Conservation (phyloP, 2,797 vertebrate genomes). For the Geotrypetes seraphini region DNA sequence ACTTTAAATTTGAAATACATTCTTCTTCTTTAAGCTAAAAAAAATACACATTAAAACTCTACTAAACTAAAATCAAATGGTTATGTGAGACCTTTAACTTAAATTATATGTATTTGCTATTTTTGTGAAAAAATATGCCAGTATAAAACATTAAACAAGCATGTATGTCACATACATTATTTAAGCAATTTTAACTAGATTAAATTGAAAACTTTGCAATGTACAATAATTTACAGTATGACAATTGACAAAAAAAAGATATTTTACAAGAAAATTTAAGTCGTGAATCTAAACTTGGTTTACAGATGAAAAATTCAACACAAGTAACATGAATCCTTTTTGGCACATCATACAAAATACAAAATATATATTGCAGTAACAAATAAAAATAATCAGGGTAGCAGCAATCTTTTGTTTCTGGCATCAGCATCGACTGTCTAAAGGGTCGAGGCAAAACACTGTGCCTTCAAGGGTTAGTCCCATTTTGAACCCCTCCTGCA, state of each 20-base stretch:
- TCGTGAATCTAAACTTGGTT: constrained; percentile 12
- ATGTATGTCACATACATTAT: constrained; percentile 5
- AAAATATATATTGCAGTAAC: constrained; percentile 5
- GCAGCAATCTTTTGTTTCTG: constrained; percentile 34
- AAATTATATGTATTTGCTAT: no score
- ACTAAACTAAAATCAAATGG: constrained; percentile 7
- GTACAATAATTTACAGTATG: background rate
- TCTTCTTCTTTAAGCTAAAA: background rate
- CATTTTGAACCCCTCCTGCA: constrained; percentile 99
- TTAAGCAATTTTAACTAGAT: constrained; percentile 10
- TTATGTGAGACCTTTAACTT: background rate
- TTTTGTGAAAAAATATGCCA: no score
- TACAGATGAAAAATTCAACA: constrained; percentile 33
- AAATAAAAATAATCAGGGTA: constrained; percentile 10
- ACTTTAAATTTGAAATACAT: background rate
- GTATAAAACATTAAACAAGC: constrained; percentile 8
- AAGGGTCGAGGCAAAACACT: constrained; percentile 89
- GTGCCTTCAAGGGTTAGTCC: constrained; percentile 97
- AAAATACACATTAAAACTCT: background rate
- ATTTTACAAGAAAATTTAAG: constrained; percentile 28
- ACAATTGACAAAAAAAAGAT: constrained; percentile 14
- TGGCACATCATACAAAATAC: constrained; percentile 33
- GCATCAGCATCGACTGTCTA: constrained; percentile 89
- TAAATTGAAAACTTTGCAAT: background rate
- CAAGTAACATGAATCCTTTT: constrained; percentile 38